These are phyloP conservation scores for Rhodophaea formosa DNA, from an alignment of 2,888 invertebrate species.

Conservation along the genomic window DNA sequence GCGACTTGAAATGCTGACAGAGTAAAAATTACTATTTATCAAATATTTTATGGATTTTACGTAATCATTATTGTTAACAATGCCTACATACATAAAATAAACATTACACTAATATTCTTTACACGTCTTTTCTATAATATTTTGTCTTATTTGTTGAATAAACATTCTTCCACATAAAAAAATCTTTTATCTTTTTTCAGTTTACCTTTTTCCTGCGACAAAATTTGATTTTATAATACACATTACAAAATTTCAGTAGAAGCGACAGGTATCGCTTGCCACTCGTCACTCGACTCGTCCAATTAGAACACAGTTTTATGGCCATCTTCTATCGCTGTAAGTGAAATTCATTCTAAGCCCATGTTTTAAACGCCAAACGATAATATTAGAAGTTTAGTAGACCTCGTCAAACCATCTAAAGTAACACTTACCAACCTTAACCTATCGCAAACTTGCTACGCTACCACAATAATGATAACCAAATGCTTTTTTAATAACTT, in stretches of 20 bases:
- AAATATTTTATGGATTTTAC: too few relatives aligned
- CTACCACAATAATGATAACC: constrained; percentile 6
- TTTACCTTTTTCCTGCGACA: too few relatives aligned
- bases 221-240: too few relatives aligned
- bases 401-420: constrained; percentile 19
- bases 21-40: too few relatives aligned
- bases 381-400: constrained; percentile 20
- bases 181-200: too few relatives aligned
- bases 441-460: neutral
- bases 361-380: constrained; percentile 26
- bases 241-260: neutral
- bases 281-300: neutral
- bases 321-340: constrained; percentile 32
- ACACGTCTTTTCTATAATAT: too few relatives aligned
- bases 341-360: constrained; percentile 47
- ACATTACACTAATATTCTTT: too few relatives aligned
- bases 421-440: constrained; percentile 24
- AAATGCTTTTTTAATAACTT: constrained; percentile 2
- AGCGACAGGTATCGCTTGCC: neutral
- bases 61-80: too few relatives aligned
- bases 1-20: too few relatives aligned
- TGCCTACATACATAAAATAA: too few relatives aligned
- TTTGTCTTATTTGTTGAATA: too few relatives aligned
- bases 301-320: constrained; percentile 31
- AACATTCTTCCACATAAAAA: too few relatives aligned